These are phyloP conservation scores for Thera obeliscata DNA, from an alignment of 2,888 invertebrate species.

Conservation along the genomic window DNA sequence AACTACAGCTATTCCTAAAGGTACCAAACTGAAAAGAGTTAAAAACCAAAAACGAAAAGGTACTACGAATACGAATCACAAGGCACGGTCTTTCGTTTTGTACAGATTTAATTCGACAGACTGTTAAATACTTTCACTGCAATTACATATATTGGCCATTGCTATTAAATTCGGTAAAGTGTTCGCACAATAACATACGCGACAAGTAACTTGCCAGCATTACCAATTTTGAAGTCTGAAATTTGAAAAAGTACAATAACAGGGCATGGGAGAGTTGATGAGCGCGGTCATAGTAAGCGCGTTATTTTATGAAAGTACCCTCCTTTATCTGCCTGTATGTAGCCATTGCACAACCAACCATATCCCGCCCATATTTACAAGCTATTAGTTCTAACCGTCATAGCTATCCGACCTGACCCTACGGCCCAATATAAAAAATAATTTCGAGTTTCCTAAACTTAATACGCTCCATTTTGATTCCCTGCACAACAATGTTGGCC, in stretches of 20 bases:
- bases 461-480: conserved; percentile 62
- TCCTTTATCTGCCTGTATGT: conserved; percentile 32
- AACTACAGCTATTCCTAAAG: too few species aligned
- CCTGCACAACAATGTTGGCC: conserved; percentile 57
- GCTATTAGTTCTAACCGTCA: conserved; percentile 64
- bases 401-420: conserved; percentile 64
- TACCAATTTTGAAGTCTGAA: conserved; percentile 34
- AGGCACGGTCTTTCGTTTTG: conserved; percentile 76
- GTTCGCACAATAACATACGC: conserved; percentile 56
- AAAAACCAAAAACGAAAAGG: conserved; percentile 45
- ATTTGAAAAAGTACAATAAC: conserved; percentile 33
- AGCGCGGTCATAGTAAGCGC: conserved; percentile 29
- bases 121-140: conserved; percentile 80
- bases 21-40: not conserved
- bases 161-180: conserved; percentile 75
- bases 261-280: conserved; percentile 9
- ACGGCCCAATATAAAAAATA: conserved; percentile 65
- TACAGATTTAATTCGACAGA: conserved; percentile 84
- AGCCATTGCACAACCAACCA: conserved; percentile 34
- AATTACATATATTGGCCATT: conserved; percentile 77
- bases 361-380: conserved; percentile 73
- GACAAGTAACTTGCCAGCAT: conserved; percentile 38
- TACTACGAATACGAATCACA: conserved; percentile 62
- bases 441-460: conserved; percentile 67
- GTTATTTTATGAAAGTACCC: conserved; percentile 12